Percentiles rank a stretch among this genome's conserved stretches.
phyloP scores from a whole-genome alignment of 2,797 vertebrate genomes.

The Melanotaenia maccullochi region DNA sequence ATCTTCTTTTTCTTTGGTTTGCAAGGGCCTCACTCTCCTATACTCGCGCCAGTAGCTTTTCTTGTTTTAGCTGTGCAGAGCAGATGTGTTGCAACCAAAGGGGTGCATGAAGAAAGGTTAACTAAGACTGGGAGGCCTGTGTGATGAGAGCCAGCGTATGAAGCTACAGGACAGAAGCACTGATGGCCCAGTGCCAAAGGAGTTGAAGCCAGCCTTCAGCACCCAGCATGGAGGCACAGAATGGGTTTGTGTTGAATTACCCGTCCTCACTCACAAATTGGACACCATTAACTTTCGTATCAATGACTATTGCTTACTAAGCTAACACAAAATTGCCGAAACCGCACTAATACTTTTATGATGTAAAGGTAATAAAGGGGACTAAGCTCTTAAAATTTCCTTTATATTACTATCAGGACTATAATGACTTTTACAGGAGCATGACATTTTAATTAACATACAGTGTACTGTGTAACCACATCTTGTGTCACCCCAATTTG shows the following conservation, averaged over 20 bases:
- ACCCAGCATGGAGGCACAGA: slow-evolving; percentile 19
- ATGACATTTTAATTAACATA: not conserved
- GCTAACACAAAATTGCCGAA: slow-evolving; percentile 37
- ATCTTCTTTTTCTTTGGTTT: slow-evolving; percentile 36
- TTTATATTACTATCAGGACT: slow-evolving; percentile 14
- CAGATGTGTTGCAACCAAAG: slow-evolving; percentile 33
- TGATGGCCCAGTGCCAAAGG: slow-evolving; percentile 59
- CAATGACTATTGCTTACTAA: slow-evolving; percentile 46
- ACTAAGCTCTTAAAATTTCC: slow-evolving; percentile 11
- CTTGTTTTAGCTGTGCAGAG: slow-evolving; percentile 30
- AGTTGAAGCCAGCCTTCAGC: slow-evolving; percentile 45
- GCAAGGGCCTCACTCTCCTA: slow-evolving; percentile 34
- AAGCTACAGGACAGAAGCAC: slow-evolving; percentile 37
- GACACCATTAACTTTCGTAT: slow-evolving; percentile 50
- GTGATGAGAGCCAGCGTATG: slow-evolving; percentile 17
- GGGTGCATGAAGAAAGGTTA: slow-evolving; percentile 65
- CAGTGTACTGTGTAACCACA: not conserved
- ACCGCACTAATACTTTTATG: slow-evolving; percentile 8
- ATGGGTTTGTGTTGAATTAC: slow-evolving; percentile 30
- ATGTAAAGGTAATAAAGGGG: slow-evolving; percentile 27
- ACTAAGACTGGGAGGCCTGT: slow-evolving; percentile 38
- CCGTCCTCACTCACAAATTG: slow-evolving; percentile 21
- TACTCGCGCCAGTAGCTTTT: not conserved
- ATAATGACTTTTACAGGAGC: not conserved
- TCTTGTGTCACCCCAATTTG: slow-evolving; percentile 9